phyloP scores from a whole-genome alignment of 2,888 invertebrate genomes.

The Boloria selene region DNA sequence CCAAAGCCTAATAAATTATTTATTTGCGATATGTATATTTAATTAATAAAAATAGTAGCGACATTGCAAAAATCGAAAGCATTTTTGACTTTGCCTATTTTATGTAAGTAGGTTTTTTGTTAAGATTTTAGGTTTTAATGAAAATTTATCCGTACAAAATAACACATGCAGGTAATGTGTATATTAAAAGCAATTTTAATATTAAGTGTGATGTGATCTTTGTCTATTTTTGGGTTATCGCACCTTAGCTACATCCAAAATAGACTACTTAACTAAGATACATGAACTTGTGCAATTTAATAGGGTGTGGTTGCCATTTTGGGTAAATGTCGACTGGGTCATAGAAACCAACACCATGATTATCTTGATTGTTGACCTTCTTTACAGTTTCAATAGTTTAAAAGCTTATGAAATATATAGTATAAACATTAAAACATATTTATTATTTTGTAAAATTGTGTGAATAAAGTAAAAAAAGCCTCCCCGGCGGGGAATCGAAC shows the following conservation, averaged over 20 bases:
- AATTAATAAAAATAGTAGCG: background rate
- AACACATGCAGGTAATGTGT: no score
- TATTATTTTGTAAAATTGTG: no score
- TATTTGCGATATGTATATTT: background rate
- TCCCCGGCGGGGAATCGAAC: constrained; percentile 82
- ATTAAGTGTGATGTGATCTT: background rate
- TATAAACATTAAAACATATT: background rate
- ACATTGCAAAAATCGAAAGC: no score
- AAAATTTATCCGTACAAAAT: no score
- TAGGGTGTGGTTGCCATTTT: constrained; percentile 30
- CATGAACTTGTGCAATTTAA: constrained; percentile 29
- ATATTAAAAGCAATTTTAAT: no score
- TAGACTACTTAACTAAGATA: constrained; percentile 42
- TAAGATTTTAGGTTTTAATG: no score
- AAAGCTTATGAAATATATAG: background rate
- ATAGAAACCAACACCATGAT: constrained; percentile 6
- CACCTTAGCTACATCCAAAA: constrained; percentile 36
- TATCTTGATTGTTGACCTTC: background rate
- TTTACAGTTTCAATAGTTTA: background rate
- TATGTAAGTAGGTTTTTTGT: no score
- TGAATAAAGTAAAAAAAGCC: constrained; percentile 17
- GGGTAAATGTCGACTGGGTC: constrained; percentile 26
- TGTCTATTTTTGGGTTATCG: background rate
- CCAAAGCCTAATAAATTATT: background rate
- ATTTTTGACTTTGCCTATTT: no score